phyloP scores from a whole-genome alignment of 2,113 vertebrate species.

The Otis tarda region DNA sequence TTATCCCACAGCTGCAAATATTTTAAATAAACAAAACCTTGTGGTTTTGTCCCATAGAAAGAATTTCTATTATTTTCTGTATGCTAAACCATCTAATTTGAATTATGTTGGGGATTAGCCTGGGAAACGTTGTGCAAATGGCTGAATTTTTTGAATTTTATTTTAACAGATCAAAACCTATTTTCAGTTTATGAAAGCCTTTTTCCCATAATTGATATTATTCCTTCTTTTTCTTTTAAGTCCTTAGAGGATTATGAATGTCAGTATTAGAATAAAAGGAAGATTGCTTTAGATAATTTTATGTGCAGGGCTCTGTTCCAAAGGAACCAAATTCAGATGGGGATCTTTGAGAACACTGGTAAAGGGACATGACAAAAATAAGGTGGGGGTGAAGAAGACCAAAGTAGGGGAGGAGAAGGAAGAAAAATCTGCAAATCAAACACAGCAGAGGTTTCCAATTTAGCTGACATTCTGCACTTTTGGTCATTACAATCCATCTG shows the following conservation, averaged over 20 bases:
- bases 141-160: background rate
- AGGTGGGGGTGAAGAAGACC: constrained; percentile 7
- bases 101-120: constrained; percentile 42
- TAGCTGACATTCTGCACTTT: background rate
- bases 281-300: constrained; percentile 62
- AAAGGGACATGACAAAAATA: constrained; percentile 37
- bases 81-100: constrained; percentile 35
- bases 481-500: background rate
- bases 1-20: constrained; percentile 48
- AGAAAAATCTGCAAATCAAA: background rate
- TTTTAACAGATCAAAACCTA: constrained; percentile 50
- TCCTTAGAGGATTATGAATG: constrained; percentile 59
- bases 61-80: constrained; percentile 36
- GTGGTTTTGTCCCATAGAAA: constrained; percentile 27
- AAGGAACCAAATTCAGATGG: constrained; percentile 51
- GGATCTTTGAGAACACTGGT: constrained; percentile 29
- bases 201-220: constrained; percentile 69
- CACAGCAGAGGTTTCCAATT: background rate
- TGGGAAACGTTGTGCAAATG: constrained; percentile 36
- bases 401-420: background rate
- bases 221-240: constrained; percentile 40
- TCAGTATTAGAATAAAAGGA: constrained; percentile 58
- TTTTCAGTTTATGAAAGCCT: constrained; percentile 52
- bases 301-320: constrained; percentile 44
- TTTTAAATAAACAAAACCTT: constrained; percentile 55